Base-by-base conservation (phyloP, 2,888 invertebrate species). In the Netelia virgata region DNA sequence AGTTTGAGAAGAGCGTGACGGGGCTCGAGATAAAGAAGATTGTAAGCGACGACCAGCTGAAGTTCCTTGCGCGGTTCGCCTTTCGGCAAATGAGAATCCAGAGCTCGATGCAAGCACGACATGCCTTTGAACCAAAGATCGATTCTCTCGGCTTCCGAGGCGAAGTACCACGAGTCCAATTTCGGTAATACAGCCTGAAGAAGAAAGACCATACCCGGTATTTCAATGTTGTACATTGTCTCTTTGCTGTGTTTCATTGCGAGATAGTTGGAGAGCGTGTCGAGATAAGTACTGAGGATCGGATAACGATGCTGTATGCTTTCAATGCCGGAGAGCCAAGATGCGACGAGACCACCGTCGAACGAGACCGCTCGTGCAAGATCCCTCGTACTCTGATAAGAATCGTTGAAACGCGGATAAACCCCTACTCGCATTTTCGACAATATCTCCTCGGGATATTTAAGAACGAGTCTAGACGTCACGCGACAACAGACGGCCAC, bases 171-270 rank as follows among this genome's bases (percentile, higher is more conserved):
- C 0, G 92, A 92, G 53, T 93, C 93, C 9, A 94, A 84, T 84
- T 93, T 93, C 0, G 94, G 93, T 36, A 94, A 79, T 0, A 94
- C 93, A 20, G 92, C 92, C 79, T 93, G 92, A 3, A 93, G 81
- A 0, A 94, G 83, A 78, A 93, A 92, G n/a, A 93, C 92, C 92
- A 94, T 93, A 1, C 93, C 94, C 0, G 94, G 93, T 82, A 94
- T 93, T 81, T 93, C 93, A 0, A 93, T 88, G 1, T 91, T 86
- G 63, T 92, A 91, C 87, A 93, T 90, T 0, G 93, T 92, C 86
- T 93, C 93, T 36, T 91, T 91, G 79, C 90, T 93, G 80, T 93
- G 91, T 3, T 91, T 90, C 9, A 90, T 87, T 1, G 91, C 88
- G 57, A 93, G 82, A 77, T 93, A 93, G 82, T 93, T 92, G 0